These are phyloP conservation scores for Lepidotrigona ventralis DNA, from an alignment of 1,140 invertebrate species.

Conservation along the genomic window DNA sequence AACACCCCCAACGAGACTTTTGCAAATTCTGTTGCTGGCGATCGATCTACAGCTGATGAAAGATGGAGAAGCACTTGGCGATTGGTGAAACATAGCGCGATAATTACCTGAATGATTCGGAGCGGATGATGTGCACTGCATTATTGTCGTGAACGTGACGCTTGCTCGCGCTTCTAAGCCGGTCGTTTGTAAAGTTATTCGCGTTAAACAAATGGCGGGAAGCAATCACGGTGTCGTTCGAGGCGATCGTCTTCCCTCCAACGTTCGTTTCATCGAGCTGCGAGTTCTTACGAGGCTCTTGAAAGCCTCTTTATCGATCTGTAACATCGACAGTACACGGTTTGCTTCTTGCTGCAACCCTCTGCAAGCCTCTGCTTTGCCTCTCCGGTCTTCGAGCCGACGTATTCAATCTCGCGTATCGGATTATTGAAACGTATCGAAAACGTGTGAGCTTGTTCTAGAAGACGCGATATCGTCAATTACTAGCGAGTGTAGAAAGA, in stretches of 20 bases:
- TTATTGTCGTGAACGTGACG: constrained; percentile 45
- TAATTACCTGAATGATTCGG: no score
- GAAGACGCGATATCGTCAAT: background rate
- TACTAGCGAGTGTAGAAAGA: no score
- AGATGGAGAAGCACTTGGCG: background rate
- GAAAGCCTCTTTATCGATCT: background rate
- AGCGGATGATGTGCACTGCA: no score
- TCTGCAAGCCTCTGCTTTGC: no score
- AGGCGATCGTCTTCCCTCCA: background rate
- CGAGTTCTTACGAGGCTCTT: background rate
- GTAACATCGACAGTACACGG: background rate
- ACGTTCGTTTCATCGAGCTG: background rate
- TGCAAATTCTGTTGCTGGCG: constrained; percentile 14
- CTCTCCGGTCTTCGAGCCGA: background rate
- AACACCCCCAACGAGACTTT: background rate
- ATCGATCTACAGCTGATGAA: no score
- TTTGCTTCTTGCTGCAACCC: no score
- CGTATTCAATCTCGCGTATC: background rate
- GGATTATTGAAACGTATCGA: background rate
- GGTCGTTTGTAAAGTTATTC: constrained; percentile 26
- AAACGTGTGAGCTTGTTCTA: background rate
- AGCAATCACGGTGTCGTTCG: constrained; percentile 49
- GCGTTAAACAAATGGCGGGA: constrained; percentile 44
- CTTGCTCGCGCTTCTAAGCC: constrained; percentile 11
- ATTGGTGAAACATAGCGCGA: constrained; percentile 34